These are phyloP conservation scores for Aporrectodea caliginosa DNA, from an alignment of 1,140 invertebrate genomes.

Conservation along the genomic window DNA sequence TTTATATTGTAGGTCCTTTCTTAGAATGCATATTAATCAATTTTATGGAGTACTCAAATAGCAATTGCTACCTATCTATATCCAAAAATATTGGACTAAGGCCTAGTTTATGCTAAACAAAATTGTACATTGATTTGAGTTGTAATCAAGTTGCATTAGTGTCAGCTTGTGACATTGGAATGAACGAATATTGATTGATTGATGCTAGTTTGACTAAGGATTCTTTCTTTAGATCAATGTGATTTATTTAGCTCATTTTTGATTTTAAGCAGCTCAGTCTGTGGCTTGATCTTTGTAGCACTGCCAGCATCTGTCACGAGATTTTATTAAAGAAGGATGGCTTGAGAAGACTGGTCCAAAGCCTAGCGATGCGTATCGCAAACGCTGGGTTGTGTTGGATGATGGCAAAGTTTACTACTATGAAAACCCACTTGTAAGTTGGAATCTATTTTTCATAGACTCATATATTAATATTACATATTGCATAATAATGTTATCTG, in stretches of 20 bases:
- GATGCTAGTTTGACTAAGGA: background rate
- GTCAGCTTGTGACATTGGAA: background rate
- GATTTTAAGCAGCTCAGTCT: too few relatives aligned
- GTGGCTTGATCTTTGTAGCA: too few relatives aligned
- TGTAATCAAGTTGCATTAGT: background rate
- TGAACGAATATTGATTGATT: background rate
- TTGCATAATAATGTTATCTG: too few relatives aligned
- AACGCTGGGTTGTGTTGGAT: conserved; percentile 83
- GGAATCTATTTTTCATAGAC: background rate
- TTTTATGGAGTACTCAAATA: too few relatives aligned
- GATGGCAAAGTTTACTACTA: conserved; percentile 86
- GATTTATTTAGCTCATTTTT: background rate
- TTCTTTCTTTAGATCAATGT: background rate
- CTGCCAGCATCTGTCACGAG: conserved; percentile 68
- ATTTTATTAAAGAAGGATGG: conserved; percentile 80
- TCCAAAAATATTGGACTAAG: too few relatives aligned
- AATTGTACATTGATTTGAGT: background rate
- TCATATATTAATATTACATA: too few relatives aligned
- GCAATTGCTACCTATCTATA: too few relatives aligned
- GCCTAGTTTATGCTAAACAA: too few relatives aligned
- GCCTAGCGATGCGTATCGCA: conserved; percentile 72
- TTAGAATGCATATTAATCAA: too few relatives aligned
- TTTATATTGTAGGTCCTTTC: too few relatives aligned
- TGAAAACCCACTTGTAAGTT: conserved; percentile 70
- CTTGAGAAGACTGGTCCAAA: conserved; percentile 78